phyloP scores from a whole-genome alignment of 2,113 vertebrate genomes.

The Chascanopsetta lugubris region DNA sequence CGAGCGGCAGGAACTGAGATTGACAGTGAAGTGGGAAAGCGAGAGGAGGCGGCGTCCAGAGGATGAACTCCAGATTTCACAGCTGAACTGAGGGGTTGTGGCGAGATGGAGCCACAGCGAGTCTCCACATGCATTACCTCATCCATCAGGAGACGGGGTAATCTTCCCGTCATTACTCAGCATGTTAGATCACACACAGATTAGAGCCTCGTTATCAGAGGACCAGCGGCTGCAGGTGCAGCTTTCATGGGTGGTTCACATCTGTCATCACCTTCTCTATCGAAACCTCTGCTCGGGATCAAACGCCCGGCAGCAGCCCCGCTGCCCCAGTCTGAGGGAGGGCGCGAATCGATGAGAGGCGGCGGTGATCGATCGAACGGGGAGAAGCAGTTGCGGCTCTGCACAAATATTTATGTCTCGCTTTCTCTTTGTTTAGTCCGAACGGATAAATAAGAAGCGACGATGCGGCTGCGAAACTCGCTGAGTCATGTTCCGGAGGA shows the following conservation, averaged over 20 bases:
- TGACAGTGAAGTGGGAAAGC: not conserved
- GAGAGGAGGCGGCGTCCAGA: conserved; percentile 8
- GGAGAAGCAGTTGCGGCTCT: no score
- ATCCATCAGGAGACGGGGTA: conserved; percentile 26
- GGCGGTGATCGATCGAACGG: no score
- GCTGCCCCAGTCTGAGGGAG: no score
- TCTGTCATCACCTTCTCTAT: not conserved
- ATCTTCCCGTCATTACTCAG: conserved; percentile 59
- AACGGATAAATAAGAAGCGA: not conserved
- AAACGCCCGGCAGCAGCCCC: not conserved
- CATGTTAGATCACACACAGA: conserved; percentile 30
- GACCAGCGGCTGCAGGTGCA: conserved; percentile 9
- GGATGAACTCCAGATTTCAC: not conserved
- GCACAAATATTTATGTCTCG: not conserved
- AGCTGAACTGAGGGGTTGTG: not conserved
- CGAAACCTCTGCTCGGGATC: not conserved
- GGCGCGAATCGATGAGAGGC: no score
- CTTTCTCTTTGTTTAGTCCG: not conserved
- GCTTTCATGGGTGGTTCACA: not conserved
- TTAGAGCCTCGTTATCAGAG: not conserved
- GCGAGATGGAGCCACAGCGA: not conserved
- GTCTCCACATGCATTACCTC: conserved; percentile 24
- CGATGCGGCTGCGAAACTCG: no score
- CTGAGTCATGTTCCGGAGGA: no score
- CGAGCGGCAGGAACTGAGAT: not conserved